These are phyloP conservation scores for Mythimna vitellina DNA, from an alignment of 2,888 invertebrate genomes.

Conservation along the genomic window DNA sequence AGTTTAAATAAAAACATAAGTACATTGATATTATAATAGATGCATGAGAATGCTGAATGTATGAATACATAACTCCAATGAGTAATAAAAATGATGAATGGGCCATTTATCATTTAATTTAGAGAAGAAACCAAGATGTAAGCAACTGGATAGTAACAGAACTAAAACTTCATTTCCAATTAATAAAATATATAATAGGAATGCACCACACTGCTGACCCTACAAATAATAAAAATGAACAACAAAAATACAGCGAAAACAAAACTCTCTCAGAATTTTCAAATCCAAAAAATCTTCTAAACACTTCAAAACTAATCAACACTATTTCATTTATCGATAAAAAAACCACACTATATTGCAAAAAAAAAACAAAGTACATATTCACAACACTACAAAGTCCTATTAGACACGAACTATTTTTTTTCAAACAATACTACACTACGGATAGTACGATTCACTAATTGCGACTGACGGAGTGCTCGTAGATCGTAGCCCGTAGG, in stretches of 20 bases:
- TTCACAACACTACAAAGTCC: background rate
- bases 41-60: background rate
- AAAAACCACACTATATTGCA: background rate
- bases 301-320: background rate
- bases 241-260: background rate
- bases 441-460: slow-evolving; percentile 48
- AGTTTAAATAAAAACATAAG: background rate
- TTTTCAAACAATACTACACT: slow-evolving; percentile 29
- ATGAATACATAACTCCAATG: background rate
- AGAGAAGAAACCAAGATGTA: background rate
- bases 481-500: slow-evolving; percentile 53
- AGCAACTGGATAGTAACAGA: background rate
- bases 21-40: background rate
- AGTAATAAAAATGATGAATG: background rate
- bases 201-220: background rate
- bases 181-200: too few relatives aligned
- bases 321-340: background rate
- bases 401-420: slow-evolving; percentile 8
- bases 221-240: background rate
- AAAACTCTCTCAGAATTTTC: background rate
- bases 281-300: background rate
- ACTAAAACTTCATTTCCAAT: background rate
- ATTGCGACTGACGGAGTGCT: slow-evolving; percentile 60
- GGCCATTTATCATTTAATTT: background rate
- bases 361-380: too few relatives aligned